Evolutionary conservation across 2,113 vertebrate genomes (phyloP).

Genomic region (Synchiropus splendidus): DNA sequence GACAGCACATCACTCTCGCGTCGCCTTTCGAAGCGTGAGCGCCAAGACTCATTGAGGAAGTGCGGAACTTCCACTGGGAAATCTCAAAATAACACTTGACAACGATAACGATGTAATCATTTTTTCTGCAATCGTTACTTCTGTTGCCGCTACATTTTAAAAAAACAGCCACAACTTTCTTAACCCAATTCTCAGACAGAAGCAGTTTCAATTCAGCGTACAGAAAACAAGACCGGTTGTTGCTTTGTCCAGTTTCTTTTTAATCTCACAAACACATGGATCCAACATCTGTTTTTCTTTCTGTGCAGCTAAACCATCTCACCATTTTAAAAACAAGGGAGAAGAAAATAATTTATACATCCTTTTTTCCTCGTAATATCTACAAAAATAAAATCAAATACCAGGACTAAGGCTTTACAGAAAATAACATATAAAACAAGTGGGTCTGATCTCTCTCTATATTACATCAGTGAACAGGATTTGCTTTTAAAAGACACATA

Average conservation of each 20-base stretch:
- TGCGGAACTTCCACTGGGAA: too few relatives aligned
- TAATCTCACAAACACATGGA: constrained; percentile 70
- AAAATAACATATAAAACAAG: constrained; percentile 59
- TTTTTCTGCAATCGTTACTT: too few relatives aligned
- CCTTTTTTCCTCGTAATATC: constrained; percentile 56
- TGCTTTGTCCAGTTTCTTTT: constrained; percentile 50
- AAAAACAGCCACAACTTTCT: too few relatives aligned
- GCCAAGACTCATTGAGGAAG: too few relatives aligned
- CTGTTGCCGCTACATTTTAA: too few relatives aligned
- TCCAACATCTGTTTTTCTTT: constrained; percentile 50
- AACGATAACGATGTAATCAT: too few relatives aligned
- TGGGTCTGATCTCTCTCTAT: constrained; percentile 57
- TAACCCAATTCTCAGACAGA: too few relatives aligned
- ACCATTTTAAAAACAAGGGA: constrained; percentile 58
- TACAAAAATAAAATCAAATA: constrained; percentile 73
- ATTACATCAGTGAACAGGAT: constrained; percentile 57
- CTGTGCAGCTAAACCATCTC: constrained; percentile 65
- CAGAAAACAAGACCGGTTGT: not conserved
- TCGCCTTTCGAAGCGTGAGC: too few relatives aligned
- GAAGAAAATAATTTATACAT: constrained; percentile 73
- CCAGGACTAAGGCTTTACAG: constrained; percentile 66
- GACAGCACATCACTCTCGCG: too few relatives aligned
- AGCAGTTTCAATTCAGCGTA: too few relatives aligned
- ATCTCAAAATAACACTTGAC: too few relatives aligned
- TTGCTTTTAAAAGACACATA: constrained; percentile 22